These are phyloP conservation scores for Porites lobata DNA, from an alignment of 92 coral and sea anemone genomes.

Conservation along the genomic window DNA sequence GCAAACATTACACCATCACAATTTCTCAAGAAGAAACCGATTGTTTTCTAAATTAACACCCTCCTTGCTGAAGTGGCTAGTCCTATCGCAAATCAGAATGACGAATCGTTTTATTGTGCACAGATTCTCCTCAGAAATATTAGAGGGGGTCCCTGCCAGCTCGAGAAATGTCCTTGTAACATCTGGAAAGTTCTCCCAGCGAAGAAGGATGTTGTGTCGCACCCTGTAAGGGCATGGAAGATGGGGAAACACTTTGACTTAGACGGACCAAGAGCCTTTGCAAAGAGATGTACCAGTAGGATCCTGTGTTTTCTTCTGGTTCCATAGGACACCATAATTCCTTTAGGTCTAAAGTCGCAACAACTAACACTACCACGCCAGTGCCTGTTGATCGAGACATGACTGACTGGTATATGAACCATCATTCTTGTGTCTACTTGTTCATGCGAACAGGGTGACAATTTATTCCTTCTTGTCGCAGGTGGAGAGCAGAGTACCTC, in stretches of 20 bases:
- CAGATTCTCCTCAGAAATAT: conserved; percentile 1
- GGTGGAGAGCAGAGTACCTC: conserved; percentile 21
- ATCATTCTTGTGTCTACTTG: conserved; percentile 21
- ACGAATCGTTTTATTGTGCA: not conserved
- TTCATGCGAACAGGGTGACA: conserved; percentile 3
- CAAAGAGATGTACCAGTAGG: too few species aligned
- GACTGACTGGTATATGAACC: not conserved
- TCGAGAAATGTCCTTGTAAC: conserved; percentile 6
- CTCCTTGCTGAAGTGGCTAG: not conserved
- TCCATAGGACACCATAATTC: too few species aligned
- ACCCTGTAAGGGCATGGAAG: conserved; percentile 10
- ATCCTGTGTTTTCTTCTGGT: too few species aligned
- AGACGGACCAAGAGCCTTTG: too few species aligned
- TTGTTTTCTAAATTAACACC: not conserved
- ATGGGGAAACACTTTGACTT: too few species aligned
- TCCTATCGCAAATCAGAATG: not conserved
- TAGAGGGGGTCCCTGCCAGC: conserved; percentile 9
- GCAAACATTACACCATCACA: too few species aligned
- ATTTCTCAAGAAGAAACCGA: not conserved
- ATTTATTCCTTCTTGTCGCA: not conserved
- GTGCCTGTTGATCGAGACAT: conserved; percentile 27
- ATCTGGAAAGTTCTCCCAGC: conserved; percentile 17
- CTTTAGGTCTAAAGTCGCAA: not conserved
- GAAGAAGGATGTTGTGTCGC: conserved; percentile 25
- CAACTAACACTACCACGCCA: not conserved